A percentile compares a stretch with the other conserved stretches of the same genome.
Evolutionary conservation across 2,113 vertebrate genomes (phyloP).

Genomic region (Raphicerus campestris): DNA sequence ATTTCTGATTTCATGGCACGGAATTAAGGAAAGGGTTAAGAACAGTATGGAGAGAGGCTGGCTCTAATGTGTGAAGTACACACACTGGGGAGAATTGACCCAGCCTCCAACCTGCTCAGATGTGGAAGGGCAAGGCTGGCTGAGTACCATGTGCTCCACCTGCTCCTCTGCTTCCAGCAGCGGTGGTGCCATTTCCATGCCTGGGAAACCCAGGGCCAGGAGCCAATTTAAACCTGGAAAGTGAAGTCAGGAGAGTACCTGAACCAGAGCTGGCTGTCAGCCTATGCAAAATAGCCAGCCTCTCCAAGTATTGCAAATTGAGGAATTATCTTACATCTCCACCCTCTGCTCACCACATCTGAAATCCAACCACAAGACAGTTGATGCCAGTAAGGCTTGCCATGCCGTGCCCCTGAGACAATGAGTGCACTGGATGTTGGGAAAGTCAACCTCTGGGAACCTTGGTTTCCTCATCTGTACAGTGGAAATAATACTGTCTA

Average conservation of each 20-base stretch:
- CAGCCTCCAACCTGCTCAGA: background rate
- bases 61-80: no score
- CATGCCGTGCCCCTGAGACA: background rate
- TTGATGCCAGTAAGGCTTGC: background rate
- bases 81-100: background rate
- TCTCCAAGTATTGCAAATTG: background rate
- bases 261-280: background rate
- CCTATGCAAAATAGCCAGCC: background rate
- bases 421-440: background rate
- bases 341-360: background rate
- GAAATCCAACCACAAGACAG: background rate
- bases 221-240: conserved; percentile 19
- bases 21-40: background rate
- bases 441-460: background rate
- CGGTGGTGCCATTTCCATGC: background rate
- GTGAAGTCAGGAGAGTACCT: background rate
- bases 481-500: background rate
- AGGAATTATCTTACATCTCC: background rate
- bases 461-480: background rate
- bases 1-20: background rate
- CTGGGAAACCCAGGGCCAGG: background rate
- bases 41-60: background rate
- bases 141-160: background rate
- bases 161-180: background rate
- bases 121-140: background rate